Evolutionary conservation across 1,140 invertebrate genomes (phyloP).

Genomic region (Helicorthomorpha holstii): DNA sequence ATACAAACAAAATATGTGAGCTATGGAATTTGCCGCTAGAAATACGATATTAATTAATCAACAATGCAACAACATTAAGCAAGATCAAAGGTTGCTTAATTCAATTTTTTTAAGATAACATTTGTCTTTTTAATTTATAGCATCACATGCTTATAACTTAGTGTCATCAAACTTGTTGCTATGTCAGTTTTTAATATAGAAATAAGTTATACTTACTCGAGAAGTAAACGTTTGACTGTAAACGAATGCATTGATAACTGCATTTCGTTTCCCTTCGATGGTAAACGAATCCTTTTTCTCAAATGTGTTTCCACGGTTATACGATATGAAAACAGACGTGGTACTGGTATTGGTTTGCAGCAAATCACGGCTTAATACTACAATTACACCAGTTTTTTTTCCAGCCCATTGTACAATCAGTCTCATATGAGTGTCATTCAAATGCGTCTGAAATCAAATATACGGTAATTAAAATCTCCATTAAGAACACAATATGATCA

Average conservation of each 20-base stretch:
- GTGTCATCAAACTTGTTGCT: neutral
- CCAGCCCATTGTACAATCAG: slow-evolving; percentile 81
- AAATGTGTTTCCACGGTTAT: slow-evolving; percentile 67
- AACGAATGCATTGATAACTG: slow-evolving; percentile 61
- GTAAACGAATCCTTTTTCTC: slow-evolving; percentile 51
- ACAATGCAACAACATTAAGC: too few relatives aligned
- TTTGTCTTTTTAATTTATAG: too few relatives aligned
- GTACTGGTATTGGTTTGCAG: slow-evolving; percentile 15
- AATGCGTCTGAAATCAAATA: slow-evolving; percentile 23
- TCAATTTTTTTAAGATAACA: too few relatives aligned
- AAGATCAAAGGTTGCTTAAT: too few relatives aligned
- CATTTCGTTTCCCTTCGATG: slow-evolving; percentile 20
- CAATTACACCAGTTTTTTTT: slow-evolving; percentile 62
- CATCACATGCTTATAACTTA: neutral
- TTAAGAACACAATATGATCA: too few relatives aligned
- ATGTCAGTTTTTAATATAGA: slow-evolving; percentile 41
- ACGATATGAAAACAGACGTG: slow-evolving; percentile 55
- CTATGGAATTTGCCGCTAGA: too few relatives aligned
- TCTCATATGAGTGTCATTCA: slow-evolving; percentile 72
- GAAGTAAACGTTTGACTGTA: slow-evolving; percentile 58
- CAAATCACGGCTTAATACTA: slow-evolving; percentile 50
- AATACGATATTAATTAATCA: too few relatives aligned
- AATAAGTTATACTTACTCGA: slow-evolving; percentile 51
- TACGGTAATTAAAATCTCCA: too few relatives aligned
- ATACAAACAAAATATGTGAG: too few relatives aligned